These are phyloP conservation scores for Mirounga angustirostris DNA, from an alignment of 2,113 vertebrate genomes.

Conservation along the genomic window DNA sequence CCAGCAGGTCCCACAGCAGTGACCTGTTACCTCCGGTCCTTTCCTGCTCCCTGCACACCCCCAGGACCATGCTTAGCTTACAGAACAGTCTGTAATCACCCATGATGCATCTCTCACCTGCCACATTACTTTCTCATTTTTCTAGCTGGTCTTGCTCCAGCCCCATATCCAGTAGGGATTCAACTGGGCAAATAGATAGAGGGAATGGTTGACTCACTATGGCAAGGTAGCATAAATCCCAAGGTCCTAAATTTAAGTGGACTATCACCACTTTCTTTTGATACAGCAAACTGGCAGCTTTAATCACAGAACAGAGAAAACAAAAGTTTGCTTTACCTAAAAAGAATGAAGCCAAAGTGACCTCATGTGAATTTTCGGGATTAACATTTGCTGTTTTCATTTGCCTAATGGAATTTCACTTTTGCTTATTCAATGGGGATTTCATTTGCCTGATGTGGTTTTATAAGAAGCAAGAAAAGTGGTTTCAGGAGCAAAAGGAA, in stretches of 20 bases:
- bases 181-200: background rate
- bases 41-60: too few relatives aligned
- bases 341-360: conserved; percentile 24
- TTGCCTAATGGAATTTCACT: conserved; percentile 54
- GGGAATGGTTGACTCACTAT: accelerated
- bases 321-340: background rate
- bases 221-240: background rate
- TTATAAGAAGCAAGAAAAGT: conserved; percentile 64
- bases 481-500: conserved; percentile 50
- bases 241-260: background rate
- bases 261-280: background rate
- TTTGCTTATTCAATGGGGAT: conserved; percentile 62
- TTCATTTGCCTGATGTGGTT: conserved; percentile 75
- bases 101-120: accelerated
- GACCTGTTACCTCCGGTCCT: too few relatives aligned
- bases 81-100: too few relatives aligned
- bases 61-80: accelerated
- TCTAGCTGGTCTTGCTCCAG: background rate
- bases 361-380: conserved; percentile 27
- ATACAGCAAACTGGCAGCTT: background rate
- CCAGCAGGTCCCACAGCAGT: accelerated
- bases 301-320: background rate
- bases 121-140: background rate
- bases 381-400: conserved; percentile 38
- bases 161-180: background rate